Evolutionary conservation across 2,888 invertebrate species (phyloP), one percentile per base, ranked within the genome.

Genomic region (Cyaniris semiargus): DNA sequence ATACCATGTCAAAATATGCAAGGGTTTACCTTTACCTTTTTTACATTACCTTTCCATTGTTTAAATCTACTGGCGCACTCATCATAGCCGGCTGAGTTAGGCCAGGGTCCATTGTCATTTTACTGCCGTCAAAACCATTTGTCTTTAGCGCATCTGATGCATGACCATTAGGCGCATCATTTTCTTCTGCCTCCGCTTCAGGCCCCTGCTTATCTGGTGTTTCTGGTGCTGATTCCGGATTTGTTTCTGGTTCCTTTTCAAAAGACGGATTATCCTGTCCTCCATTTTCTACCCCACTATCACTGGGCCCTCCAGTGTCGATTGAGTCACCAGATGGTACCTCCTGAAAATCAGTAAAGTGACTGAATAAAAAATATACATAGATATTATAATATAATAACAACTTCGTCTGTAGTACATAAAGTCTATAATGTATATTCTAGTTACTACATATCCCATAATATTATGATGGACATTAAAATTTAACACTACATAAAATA

Each of bases 21-120:
- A 48, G 48, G 4, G 48, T 8, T 38, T 56, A 60, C n/a, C n/a
- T n/a, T n/a, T n/a, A n/a, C n/a, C n/a, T n/a, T n/a, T n/a, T n/a
- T n/a, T n/a, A n/a, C n/a, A n/a, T 75, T 72, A 38, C 76, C 72
- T 76, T 78, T 76, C 53, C 77, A 27, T 53, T 56, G 6, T 66
- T 78, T 27, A 72, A 31, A 53, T 31, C 53, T 21, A 23, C 38
- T 38, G 53, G 56, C 18, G 53, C 71, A 53, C 27, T 53, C 2
- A 74, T 18, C 74, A 53, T 27, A 21, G 74, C 48, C 7, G 74
- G 74, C 74, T 48, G 74, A 27, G 74, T 38, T 13, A 72, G 27
- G 2, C 74, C 48, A 23, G 48, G 48, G 53, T 74, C 27, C 53
- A 74, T 21, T 23, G 74, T 44, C 48, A 72, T 72, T 23, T 74